Percentiles rank a stretch among this genome's conserved stretches.
phyloP scores from a whole-genome alignment of 1,140 invertebrate species.

The Acromyrmex heyeri region DNA sequence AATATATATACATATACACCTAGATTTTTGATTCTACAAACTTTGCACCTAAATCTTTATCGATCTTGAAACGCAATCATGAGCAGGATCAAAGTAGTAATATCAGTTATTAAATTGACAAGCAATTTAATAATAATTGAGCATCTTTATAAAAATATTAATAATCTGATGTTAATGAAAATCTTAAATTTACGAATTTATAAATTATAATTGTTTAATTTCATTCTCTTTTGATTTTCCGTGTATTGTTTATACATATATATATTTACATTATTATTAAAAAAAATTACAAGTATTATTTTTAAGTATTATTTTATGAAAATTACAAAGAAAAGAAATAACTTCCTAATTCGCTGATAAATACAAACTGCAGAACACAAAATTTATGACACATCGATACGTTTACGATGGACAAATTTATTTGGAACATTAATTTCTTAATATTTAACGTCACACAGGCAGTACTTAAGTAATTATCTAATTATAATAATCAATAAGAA shows the following conservation, averaged over 20 bases:
- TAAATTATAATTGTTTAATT: neutral
- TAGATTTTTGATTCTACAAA: too few species aligned
- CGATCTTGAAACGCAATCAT: too few species aligned
- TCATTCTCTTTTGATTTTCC: neutral
- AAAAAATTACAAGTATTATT: neutral
- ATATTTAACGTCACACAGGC: neutral
- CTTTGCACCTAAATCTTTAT: too few species aligned
- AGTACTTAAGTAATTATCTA: conserved; percentile 53
- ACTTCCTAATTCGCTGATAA: neutral
- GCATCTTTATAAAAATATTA: too few species aligned
- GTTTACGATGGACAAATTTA: neutral
- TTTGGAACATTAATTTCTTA: neutral
- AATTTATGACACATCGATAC: neutral
- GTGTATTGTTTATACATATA: neutral
- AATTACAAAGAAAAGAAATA: neutral
- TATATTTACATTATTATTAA: neutral
- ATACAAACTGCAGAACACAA: neutral
- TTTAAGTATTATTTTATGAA: neutral
- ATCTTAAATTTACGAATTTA: too few species aligned
- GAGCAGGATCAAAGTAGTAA: too few species aligned
- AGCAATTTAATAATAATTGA: too few species aligned
- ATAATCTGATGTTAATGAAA: too few species aligned
- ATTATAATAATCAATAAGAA: conserved; percentile 23
- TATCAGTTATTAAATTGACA: too few species aligned
- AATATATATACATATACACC: too few species aligned